Evolutionary conservation across 2,113 vertebrate genomes (phyloP).

Genomic region (Coreoperca whiteheadi): DNA sequence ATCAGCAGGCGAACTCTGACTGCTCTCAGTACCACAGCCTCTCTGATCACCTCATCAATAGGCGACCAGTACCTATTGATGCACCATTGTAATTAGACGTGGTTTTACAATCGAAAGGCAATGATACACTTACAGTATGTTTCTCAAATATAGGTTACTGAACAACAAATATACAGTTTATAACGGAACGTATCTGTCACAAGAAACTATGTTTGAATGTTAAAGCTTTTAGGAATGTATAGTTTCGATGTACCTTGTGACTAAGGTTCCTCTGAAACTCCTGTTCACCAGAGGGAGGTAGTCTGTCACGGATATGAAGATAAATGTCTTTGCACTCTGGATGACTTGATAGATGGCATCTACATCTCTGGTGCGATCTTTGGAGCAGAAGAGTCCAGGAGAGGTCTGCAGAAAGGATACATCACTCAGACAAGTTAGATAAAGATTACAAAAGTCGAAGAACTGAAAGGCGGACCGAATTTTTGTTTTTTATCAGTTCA

Average conservation of each 20-base stretch:
- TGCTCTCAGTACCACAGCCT: constrained; percentile 75
- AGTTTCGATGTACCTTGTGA: constrained; percentile 65
- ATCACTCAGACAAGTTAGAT: constrained; percentile 18
- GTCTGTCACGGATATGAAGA: constrained; percentile 80
- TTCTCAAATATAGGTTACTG: not conserved
- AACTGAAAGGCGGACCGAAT: not conserved
- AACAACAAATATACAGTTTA: not conserved
- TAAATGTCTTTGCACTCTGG: constrained; percentile 73
- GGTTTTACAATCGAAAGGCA: not conserved
- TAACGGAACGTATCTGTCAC: not conserved
- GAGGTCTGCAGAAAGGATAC: constrained; percentile 69
- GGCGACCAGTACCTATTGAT: constrained; percentile 74
- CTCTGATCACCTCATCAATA: constrained; percentile 78
- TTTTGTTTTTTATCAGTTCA: too few relatives aligned
- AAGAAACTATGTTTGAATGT: not conserved
- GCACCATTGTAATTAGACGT: not conserved
- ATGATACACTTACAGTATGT: not conserved
- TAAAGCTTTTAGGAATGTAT: not conserved
- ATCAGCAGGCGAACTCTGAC: constrained; percentile 76
- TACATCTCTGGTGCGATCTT: constrained; percentile 76
- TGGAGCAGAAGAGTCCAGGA: constrained; percentile 76
- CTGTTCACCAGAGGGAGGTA: constrained; percentile 78
- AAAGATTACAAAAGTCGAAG: not conserved
- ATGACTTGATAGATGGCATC: constrained; percentile 79
- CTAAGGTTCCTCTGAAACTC: constrained; percentile 61